Base-by-base conservation (phyloP, 2,113 vertebrate genomes). In the Mus spicilegus region DNA sequence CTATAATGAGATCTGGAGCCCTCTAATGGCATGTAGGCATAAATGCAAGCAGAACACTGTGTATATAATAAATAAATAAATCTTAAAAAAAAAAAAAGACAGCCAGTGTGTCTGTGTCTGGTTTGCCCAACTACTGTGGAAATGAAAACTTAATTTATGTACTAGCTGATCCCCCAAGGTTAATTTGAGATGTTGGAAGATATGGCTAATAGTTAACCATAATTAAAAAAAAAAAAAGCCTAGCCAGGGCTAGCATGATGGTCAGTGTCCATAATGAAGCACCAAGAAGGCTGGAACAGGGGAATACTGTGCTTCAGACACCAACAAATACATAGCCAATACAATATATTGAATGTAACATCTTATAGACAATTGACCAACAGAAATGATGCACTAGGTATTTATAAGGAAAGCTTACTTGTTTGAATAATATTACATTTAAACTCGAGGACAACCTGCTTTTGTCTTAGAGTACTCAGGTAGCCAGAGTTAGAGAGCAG, bases 161-260 rank as follows among this genome's bases (percentile, higher is more conserved):
- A 78, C 9, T 49, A 22, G 54, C 22, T 39, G 10, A 7, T 94
- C 1, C 95, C 14, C 51, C n/a, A 63, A 86, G 87, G 93, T 39
- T 82, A 75, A 89, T 91, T 93, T 89, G 19, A 82, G 33, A 39
- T 96, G 4, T 89, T 95, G 63, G 76, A 90, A 91, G 54, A 87
- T 86, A 80, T 1, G 70, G 22, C 4, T 63, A 63, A 11, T 95
- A 56, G 36, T 86, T 94, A 82, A 77, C 39, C 63, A 12, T 89
- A 93, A 72, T 91, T 92, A 76, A 89, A 42, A 42, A 49, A 49
- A 49, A 87, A 78, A 20, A 24, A 16, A 87, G 67, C 26, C 70
- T 30, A 76, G 26, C 9, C 70, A 49, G 39, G 61, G 16, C 5
- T 39, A 28, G 26, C 14, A 28, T 75, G 8, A 54, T 61, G 17